These are phyloP conservation scores for Emys orbicularis DNA, from an alignment of 2,797 vertebrate genomes.

Conservation along the genomic window DNA sequence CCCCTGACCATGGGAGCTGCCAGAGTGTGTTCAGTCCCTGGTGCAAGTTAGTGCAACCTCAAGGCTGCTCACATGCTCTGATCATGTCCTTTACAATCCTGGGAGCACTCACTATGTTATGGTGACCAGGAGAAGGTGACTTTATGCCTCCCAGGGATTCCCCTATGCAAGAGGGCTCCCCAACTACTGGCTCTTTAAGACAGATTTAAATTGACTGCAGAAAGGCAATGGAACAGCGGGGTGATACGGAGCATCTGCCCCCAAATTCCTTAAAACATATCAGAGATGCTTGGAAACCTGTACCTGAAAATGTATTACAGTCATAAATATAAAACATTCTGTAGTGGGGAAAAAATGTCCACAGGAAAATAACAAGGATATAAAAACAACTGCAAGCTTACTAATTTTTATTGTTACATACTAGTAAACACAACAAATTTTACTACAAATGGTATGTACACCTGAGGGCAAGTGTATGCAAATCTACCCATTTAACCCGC, in stretches of 20 bases:
- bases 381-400: background rate
- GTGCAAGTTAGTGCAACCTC: background rate
- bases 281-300: no score
- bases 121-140: background rate
- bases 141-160: slow-evolving; percentile 7
- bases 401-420: background rate
- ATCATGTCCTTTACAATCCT: background rate
- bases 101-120: rapidly evolving
- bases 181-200: slow-evolving; percentile 51
- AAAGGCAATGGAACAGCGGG: background rate
- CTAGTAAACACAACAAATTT: background rate
- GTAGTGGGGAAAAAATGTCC: background rate
- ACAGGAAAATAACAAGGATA: background rate
- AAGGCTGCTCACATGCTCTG: background rate
- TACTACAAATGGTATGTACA: background rate
- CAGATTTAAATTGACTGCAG: slow-evolving; percentile 20
- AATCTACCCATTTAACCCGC: background rate
- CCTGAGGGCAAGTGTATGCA: background rate
- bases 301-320: no score
- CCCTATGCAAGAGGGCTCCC: background rate
- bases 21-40: background rate
- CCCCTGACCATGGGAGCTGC: background rate
- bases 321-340: background rate
- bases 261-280: background rate
- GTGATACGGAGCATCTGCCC: no score